phyloP scores from a whole-genome alignment of 2,113 vertebrate species.

The Heterochromis multidens region DNA sequence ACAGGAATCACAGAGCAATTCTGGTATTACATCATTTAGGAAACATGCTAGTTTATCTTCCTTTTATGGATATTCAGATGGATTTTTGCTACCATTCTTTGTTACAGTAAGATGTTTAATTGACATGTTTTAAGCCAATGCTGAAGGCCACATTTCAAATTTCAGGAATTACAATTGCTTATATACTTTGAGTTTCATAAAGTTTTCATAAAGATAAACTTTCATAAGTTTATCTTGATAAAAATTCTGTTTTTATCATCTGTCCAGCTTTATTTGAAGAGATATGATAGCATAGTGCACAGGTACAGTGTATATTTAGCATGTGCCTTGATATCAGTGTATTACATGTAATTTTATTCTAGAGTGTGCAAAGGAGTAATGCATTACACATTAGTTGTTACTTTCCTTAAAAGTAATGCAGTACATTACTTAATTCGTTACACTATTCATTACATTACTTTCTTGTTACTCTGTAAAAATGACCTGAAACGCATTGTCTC shows the following conservation, averaged over 20 bases:
- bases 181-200: no score
- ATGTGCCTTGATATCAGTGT: not conserved
- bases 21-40: not conserved
- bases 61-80: not conserved
- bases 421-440: no score
- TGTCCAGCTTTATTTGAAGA: not conserved
- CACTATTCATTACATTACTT: no score
- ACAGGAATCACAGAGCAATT: not conserved
- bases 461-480: no score
- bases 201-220: no score
- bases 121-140: accelerated
- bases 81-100: no score
- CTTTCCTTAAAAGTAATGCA: no score
- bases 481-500: no score
- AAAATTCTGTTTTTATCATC: not conserved
- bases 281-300: not conserved
- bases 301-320: not conserved
- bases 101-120: not conserved
- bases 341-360: not conserved
- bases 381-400: no score
- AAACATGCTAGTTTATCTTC: not conserved
- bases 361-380: not conserved
- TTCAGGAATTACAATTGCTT: not conserved
- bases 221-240: not conserved
- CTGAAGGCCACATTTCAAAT: not conserved